Evolutionary conservation across 2,888 invertebrate species (phyloP), one percentile per base, ranked within the genome.

Genomic region (Paralinhomoeus sp.): DNA sequence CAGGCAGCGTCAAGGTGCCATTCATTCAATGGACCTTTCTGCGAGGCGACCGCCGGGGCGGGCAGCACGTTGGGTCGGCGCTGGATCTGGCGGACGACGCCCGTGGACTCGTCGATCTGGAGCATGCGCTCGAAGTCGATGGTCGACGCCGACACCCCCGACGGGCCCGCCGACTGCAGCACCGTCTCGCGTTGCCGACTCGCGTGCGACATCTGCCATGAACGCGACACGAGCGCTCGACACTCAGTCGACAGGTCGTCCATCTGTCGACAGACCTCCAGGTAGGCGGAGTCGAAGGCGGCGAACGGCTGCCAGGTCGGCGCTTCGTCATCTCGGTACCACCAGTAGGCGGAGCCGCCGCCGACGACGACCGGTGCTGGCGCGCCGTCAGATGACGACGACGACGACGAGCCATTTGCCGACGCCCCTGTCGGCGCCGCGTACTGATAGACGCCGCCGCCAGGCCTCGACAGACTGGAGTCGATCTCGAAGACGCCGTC

Each of bases 41-140:
- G n/a, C n/a, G n/a, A n/a, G n/a, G n/a, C n/a, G n/a, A n/a, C n/a
- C n/a, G n/a, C n/a, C n/a, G n/a, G n/a, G n/a, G n/a, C n/a, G n/a
- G n/a, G n/a, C n/a, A n/a, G n/a, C n/a, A n/a, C 56, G 54, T 31
- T 31, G 31, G 15, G 9, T 12, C 22, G 9, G 3, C 37, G 20
- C 22, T 87, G 87, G 50, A 91, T 84, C 35, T 84, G 79, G 39
- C 89, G 71, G 27, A 84, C 78, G 24, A 84, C 85, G 48, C 91
- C 91, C 1, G 87, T 84, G 65, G 89, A 89, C 70, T 93, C 91
- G 65, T 91, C 91, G 51, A 91, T 83, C 71, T 91, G 89, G 66
- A 87, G 85, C 85, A 91, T 85, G 54, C 84, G 78, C 61, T 84
- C 79, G 61, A 93, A 80, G 70, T 91, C 89, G 52, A 93, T 78